Evolutionary conservation across 2,797 vertebrate species (phyloP), one percentile per base, ranked within the genome.

Genomic region (Danio albolineatus): DNA sequence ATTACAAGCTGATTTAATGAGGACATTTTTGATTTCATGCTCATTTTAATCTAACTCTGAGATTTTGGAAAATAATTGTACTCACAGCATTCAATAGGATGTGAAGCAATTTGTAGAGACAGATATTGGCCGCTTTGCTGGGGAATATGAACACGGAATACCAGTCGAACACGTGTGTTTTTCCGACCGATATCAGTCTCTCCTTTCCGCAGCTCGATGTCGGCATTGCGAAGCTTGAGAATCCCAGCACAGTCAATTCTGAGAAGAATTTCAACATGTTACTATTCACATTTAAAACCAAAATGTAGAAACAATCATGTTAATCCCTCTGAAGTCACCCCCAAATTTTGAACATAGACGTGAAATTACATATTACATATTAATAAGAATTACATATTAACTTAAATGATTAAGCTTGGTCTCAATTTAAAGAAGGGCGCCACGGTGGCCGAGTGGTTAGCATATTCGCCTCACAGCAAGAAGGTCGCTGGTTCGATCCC

Each of bases 231-330:
- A 59, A 99, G 95, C 89, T 99, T 99, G 90, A 99, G 91, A 90
- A 99, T 99, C 79, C 98, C 98, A 0, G 98, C 98, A 0, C 98
- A 99, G 93, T 99, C 98, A 13, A 99, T 98, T 90, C 98, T 99
- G 85, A 0, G 0, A 46, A 13, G 6, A 8, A 71, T 12, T 0
- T 4, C 59, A 19, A 44, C 44, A 44, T 48, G 43, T 51, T 10
- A 43, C 4, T 43, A 4, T 10, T 5, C 7, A 21, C 17, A 21
- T 57, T 56, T 57, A 21, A 56, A 70, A 54, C 2, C 9, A 5
- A 66, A 41, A 16, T 7, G 0, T 5, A 14, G 3, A 61, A 1
- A 46, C 12, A 4, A 46, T 21, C 9, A 12, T 14, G 12, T 4
- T n/a, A n/a, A n/a, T n/a, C n/a, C n/a, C n/a, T n/a, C n/a, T n/a